Evolutionary conservation across 2,888 invertebrate species (phyloP).

Genomic region (Amorpha juglandis): DNA sequence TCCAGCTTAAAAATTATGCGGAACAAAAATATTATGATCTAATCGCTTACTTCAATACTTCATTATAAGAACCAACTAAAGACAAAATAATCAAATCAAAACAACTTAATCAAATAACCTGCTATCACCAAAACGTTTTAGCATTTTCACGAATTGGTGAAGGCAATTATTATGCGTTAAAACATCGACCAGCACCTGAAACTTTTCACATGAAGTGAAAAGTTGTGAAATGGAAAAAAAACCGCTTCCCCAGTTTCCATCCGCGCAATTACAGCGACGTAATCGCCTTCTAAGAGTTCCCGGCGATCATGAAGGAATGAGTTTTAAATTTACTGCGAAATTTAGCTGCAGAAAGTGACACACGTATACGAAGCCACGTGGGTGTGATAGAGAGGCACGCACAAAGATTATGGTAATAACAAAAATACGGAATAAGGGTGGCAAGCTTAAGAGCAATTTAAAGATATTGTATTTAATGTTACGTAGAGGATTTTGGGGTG

Average conservation of each 20-base stretch:
- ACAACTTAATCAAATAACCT: background rate
- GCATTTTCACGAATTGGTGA: too few species aligned
- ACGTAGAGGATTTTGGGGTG: constrained; percentile 50
- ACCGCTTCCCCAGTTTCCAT: constrained; percentile 19
- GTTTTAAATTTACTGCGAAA: constrained; percentile 68
- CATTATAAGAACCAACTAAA: background rate
- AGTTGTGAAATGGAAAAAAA: constrained; percentile 33
- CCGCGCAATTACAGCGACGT: constrained; percentile 68
- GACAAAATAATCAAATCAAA: background rate
- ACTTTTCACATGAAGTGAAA: constrained; percentile 61
- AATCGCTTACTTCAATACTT: background rate
- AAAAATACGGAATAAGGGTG: constrained; percentile 79
- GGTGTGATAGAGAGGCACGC: constrained; percentile 55
- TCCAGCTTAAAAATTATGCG: background rate
- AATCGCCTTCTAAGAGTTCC: constrained; percentile 68
- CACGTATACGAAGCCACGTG: constrained; percentile 30
- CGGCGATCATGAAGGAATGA: constrained; percentile 72
- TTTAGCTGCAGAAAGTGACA: constrained; percentile 54
- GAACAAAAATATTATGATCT: background rate
- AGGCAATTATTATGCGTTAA: constrained; percentile 12
- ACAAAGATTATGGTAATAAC: constrained; percentile 77
- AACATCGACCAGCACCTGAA: constrained; percentile 39
- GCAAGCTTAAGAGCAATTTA: constrained; percentile 80
- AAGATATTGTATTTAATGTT: constrained; percentile 83
- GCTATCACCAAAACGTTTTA: background rate